phyloP scores from a whole-genome alignment of 2,888 invertebrate genomes.

The Theodoxus fluviatilis region DNA sequence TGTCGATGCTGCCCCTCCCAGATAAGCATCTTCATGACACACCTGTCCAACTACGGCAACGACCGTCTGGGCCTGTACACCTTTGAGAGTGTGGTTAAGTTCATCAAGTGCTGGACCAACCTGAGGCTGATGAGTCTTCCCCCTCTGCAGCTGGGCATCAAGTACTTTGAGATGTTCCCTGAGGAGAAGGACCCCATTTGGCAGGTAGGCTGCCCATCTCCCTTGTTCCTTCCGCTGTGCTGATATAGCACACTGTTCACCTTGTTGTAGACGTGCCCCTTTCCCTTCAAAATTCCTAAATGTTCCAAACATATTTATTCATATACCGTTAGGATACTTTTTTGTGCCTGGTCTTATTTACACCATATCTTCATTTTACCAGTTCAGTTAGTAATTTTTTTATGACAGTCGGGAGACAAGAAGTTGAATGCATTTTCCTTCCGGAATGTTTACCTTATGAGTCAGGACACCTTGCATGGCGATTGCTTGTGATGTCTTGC shows the following conservation, averaged over 20 bases:
- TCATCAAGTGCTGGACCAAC: conserved; percentile 97
- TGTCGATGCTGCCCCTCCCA: too few relatives aligned
- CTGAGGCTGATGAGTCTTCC: conserved; percentile 86
- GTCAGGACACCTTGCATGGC: too few relatives aligned
- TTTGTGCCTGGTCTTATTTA: not conserved
- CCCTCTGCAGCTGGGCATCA: conserved; percentile 87
- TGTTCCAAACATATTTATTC: too few relatives aligned
- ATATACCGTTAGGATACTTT: not conserved
- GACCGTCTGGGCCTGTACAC: conserved; percentile 96
- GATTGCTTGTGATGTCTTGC: too few relatives aligned
- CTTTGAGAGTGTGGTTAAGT: conserved; percentile 95
- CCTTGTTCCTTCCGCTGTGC: too few relatives aligned
- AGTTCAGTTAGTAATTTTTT: too few relatives aligned
- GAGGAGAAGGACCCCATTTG: conserved; percentile 95
- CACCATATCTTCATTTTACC: not conserved
- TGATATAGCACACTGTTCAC: too few relatives aligned
- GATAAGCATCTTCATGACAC: conserved; percentile 99
- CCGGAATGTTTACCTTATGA: too few relatives aligned
- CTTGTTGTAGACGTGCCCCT: too few relatives aligned
- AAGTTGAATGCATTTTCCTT: too few relatives aligned
- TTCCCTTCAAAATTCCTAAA: too few relatives aligned
- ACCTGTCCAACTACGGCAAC: conserved; percentile 99
- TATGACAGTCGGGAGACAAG: too few relatives aligned
- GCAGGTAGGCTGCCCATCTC: conserved; percentile 68
- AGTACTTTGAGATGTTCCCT: conserved; percentile 92